Percentiles rank a stretch among this genome's conserved stretches.
Conservation (phyloP, 2,888 invertebrate genomes). For the Norana najaformis region DNA sequence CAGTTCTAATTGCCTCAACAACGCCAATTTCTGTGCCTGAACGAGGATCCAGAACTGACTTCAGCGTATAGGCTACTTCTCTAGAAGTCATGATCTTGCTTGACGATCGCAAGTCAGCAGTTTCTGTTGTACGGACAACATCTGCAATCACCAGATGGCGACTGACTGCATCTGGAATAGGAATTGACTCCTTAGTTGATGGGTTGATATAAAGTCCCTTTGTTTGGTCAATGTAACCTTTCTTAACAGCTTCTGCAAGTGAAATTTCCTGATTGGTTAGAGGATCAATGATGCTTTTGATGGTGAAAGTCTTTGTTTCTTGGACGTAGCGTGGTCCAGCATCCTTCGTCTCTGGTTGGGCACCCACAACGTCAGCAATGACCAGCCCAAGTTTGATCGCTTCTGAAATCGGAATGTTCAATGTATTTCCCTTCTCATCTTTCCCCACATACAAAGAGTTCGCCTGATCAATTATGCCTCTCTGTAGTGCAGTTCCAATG, state of each 20-base stretch:
- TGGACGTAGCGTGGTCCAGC: constrained; percentile 44
- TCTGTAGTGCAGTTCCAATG: constrained; percentile 69
- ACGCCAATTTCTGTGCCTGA: constrained; percentile 75
- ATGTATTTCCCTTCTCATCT: constrained; percentile 66
- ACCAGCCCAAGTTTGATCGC: constrained; percentile 81
- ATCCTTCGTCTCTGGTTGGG: constrained; percentile 50
- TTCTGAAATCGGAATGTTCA: constrained; percentile 77
- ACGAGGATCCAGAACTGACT: constrained; percentile 72
- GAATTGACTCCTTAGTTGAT: constrained; percentile 71
- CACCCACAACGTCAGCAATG: constrained; percentile 48
- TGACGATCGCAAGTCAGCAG: constrained; percentile 30
- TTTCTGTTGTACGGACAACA: constrained; percentile 27
- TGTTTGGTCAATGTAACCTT: constrained; percentile 64
- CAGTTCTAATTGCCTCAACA: constrained; percentile 83
- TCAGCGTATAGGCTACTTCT: constrained; percentile 56
- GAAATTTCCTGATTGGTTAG: constrained; percentile 79
- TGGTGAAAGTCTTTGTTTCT: constrained; percentile 75
- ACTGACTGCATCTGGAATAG: constrained; percentile 51
- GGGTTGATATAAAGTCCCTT: constrained; percentile 46
- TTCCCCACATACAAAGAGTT: constrained; percentile 67
- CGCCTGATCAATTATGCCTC: constrained; percentile 72
- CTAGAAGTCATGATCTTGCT: constrained; percentile 53
- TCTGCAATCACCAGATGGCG: constrained; percentile 47
- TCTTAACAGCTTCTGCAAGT: constrained; percentile 79
- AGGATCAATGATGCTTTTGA: constrained; percentile 78